Evolutionary conservation across 2,888 invertebrate species (phyloP).

Genomic region (Leucophora obtusa): DNA sequence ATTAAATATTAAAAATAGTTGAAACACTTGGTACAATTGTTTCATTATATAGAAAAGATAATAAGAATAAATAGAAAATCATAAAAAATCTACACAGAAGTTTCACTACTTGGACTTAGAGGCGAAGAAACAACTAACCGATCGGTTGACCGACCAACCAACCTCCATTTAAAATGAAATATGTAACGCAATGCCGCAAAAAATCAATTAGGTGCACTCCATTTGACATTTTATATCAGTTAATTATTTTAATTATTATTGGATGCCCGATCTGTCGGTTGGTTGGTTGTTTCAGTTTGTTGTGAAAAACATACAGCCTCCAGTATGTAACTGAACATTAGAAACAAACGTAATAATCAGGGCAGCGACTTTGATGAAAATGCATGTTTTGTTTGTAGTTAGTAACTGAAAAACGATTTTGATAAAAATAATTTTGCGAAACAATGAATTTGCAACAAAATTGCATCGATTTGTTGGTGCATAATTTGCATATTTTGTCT

Average conservation of each 20-base stretch:
- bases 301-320: conserved; percentile 18
- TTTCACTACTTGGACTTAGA: background rate
- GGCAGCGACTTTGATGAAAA: too few species aligned
- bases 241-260: conserved; percentile 64
- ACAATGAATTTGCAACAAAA: too few species aligned
- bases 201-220: conserved; percentile 59
- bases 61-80: background rate
- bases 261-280: conserved; percentile 25
- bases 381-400: too few species aligned
- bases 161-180: conserved; percentile 46
- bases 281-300: conserved; percentile 3
- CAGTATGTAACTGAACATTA: conserved; percentile 12
- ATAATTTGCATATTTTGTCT: too few species aligned
- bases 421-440: too few species aligned
- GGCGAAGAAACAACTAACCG: conserved; percentile 7
- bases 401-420: too few species aligned
- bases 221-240: conserved; percentile 63
- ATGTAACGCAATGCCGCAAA: conserved; percentile 42
- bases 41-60: background rate
- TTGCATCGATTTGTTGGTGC: too few species aligned
- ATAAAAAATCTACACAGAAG: background rate
- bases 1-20: background rate
- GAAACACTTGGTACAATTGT: conserved; percentile 1
- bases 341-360: conserved; percentile 20
- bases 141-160: conserved; percentile 28